Evolutionary conservation across 2,113 vertebrate genomes (phyloP), one percentile per base, ranked within the genome.

Genomic region (Varanus salvator): DNA sequence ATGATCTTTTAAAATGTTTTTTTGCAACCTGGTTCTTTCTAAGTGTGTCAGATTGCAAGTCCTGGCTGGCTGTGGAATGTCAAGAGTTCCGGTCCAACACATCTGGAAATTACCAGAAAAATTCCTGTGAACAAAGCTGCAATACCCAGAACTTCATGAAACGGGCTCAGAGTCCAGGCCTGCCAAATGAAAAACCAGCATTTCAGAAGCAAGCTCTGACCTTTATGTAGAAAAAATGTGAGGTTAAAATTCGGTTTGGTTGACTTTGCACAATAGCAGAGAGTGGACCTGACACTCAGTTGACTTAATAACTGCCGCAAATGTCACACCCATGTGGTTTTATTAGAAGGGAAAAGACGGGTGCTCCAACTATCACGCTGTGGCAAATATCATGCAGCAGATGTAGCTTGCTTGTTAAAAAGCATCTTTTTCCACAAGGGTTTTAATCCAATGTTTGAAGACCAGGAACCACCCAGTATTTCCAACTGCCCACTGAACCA

Each of bases 261-360:
- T 52, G 86, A n/a, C 9, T 8, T 89, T 11, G 64, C 64, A 38
- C 27, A 86, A 25, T 11, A 27, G 21, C n/a, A 19, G 38, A 34
- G 3, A 27, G 91, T 90, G 74, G 75, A 29, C 84, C 89, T 91
- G 80, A 87, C 0, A 0, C 0, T 48, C 68, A 85, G 52, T 80
- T 92, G 60, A 87, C 87, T 0, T 72, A 0, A 0, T 86, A 90
- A 87, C 78, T 87, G 77, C 83, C 64, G 81, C 88, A 92, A 93
- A 91, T 31, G 71, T 44, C 54, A 84, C 87, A 60, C 34, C 27
- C 91, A 54, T 38, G 60, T 91, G 86, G 84, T 90, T 93, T 90
- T 8, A 74, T n/a, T 57, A 25, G 29, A 38, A 86, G 81, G 84
- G 74, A 86, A 75, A 75, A 89, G 68, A 21, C 34, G 81, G n/a